Conservation (phyloP, 2,888 invertebrate species). For the Caradrina clavipalpis region DNA sequence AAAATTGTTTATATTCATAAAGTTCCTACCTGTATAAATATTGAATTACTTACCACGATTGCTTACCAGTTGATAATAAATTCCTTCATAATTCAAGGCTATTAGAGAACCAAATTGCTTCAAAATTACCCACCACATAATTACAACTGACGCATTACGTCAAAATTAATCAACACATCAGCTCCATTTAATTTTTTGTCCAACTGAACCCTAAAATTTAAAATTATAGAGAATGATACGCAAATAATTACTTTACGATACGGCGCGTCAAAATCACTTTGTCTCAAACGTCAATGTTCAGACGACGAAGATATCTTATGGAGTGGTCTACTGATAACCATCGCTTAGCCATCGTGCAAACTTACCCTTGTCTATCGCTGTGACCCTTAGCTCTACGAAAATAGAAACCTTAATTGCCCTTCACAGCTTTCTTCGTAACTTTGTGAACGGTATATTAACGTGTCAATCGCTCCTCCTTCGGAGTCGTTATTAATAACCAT, state of each 20-base stretch:
- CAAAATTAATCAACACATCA: conserved; percentile 64
- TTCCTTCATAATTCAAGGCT: conserved; percentile 41
- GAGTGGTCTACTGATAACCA: conserved; percentile 80
- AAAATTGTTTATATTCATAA: no score
- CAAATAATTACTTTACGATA: conserved; percentile 81
- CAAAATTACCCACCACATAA: conserved; percentile 57
- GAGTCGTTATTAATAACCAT: conserved; percentile 86
- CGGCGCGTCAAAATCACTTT: conserved; percentile 86
- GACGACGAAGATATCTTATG: conserved; percentile 78
- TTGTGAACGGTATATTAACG: conserved; percentile 82
- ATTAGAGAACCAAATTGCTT: conserved; percentile 43
- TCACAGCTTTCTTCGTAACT: conserved; percentile 26
- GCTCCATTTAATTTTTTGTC: conserved; percentile 55
- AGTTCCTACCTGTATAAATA: conserved; percentile 19
- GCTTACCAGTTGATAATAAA: conserved; percentile 21
- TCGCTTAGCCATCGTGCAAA: conserved; percentile 73
- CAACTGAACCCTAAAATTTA: conserved; percentile 63
- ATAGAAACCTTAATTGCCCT: conserved; percentile 63
- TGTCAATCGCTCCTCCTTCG: conserved; percentile 87
- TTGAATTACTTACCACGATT: conserved; percentile 20
- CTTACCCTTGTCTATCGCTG: conserved; percentile 42
- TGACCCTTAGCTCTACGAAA: conserved; percentile 30
- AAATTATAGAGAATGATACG: conserved; percentile 79
- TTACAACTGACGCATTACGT: conserved; percentile 55
- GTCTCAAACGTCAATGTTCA: conserved; percentile 81